These are phyloP conservation scores for Hetaerina americana DNA, from an alignment of 1,140 invertebrate genomes.

Conservation along the genomic window DNA sequence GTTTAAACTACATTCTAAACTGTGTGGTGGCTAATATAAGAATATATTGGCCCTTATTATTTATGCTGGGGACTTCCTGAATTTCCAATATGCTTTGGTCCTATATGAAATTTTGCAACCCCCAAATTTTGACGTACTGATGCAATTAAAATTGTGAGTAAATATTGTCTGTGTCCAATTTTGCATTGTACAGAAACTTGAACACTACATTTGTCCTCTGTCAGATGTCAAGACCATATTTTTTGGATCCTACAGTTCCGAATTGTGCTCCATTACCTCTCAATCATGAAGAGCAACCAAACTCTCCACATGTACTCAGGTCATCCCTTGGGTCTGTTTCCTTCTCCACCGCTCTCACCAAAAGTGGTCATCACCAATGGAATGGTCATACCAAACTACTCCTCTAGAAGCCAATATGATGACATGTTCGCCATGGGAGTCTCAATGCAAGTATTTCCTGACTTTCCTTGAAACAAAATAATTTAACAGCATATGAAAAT, in stretches of 20 bases:
- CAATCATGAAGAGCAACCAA: constrained; percentile 43
- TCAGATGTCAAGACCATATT: too few species aligned
- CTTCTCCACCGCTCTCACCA: constrained; percentile 32
- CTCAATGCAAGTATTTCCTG: constrained; percentile 34
- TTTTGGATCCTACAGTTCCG: constrained; percentile 30
- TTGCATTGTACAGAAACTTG: too few species aligned
- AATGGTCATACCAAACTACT: constrained; percentile 59
- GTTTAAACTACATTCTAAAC: too few species aligned
- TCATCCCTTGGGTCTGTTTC: constrained; percentile 52
- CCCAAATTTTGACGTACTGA: too few species aligned
- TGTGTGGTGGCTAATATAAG: too few species aligned
- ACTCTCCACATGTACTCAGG: constrained; percentile 53
- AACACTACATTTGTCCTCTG: too few species aligned
- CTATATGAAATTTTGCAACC: too few species aligned
- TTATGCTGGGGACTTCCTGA: too few species aligned
- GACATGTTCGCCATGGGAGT: constrained; percentile 49
- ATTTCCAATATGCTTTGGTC: too few species aligned
- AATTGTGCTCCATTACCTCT: constrained; percentile 45
- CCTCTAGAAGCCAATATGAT: constrained; percentile 35
- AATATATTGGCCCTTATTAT: too few species aligned
- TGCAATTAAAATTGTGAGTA: too few species aligned
- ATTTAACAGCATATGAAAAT: not conserved
- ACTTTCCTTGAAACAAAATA: not conserved
- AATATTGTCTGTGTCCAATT: too few species aligned
- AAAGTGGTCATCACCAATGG: constrained; percentile 54